phyloP scores from a whole-genome alignment of 1,140 invertebrate species.

The Eueides isabella region DNA sequence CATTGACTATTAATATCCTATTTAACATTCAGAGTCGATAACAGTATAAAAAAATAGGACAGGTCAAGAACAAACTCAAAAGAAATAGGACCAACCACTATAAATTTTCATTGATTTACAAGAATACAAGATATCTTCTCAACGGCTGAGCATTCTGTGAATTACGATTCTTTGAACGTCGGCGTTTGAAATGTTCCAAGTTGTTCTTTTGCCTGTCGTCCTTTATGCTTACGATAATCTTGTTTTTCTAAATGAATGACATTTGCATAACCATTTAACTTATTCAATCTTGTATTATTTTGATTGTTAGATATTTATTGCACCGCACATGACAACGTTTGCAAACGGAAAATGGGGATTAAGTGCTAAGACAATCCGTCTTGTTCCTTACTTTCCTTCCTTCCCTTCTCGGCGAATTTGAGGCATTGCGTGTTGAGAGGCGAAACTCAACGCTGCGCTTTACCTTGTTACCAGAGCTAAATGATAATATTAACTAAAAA shows the following conservation, averaged over 20 bases:
- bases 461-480: no score
- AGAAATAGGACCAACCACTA: constrained; percentile 18
- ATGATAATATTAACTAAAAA: no score
- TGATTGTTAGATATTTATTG: no score
- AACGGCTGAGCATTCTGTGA: constrained; percentile 11
- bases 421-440: no score
- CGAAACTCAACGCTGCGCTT: no score
- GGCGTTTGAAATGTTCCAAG: constrained; percentile 4
- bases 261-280: neutral
- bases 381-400: no score
- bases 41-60: neutral
- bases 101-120: constrained; percentile 18
- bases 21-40: neutral
- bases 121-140: constrained; percentile 13
- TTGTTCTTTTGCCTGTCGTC: neutral
- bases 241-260: neutral
- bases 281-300: neutral
- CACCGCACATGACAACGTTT: no score
- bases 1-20: constrained; percentile 8
- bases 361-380: no score
- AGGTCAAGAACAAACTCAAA: constrained; percentile 14
- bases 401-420: no score
- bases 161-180: constrained; percentile 15
- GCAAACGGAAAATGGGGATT: no score
- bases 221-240: neutral